Evolutionary conservation across 2,888 invertebrate genomes (phyloP).

Genomic region (Hipparchia sbordonii): DNA sequence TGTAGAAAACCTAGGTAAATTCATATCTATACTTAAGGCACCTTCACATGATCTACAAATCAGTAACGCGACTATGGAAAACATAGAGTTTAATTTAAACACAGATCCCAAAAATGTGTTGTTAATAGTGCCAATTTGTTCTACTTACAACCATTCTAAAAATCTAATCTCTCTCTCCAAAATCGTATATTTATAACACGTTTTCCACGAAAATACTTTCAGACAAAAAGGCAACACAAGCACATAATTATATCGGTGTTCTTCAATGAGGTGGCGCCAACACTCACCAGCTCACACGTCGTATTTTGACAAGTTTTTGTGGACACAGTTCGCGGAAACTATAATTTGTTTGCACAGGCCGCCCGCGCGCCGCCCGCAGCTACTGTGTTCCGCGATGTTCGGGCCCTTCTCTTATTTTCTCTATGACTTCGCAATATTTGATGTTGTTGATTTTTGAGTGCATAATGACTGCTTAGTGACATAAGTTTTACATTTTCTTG

Average conservation of each 20-base stretch:
- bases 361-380: conserved; percentile 1
- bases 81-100: no score
- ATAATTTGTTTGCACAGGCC: conserved; percentile 37
- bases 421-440: conserved; percentile 14
- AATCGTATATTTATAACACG: neutral
- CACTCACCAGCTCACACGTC: neutral
- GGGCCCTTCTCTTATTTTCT: conserved; percentile 14
- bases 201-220: neutral
- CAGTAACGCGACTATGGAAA: no score
- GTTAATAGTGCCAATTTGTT: no score
- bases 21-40: no score
- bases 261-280: conserved; percentile 30
- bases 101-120: no score
- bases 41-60: no score
- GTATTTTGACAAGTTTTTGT: conserved; percentile 41
- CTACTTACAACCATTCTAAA: no score
- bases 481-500: neutral
- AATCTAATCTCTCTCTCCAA: neutral
- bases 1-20: no score
- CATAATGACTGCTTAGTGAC: conserved; percentile 1
- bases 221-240: conserved; percentile 5
- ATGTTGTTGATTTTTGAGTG: conserved; percentile 3
- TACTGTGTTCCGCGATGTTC: conserved; percentile 9
- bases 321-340: conserved; percentile 35
- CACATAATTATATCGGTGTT: neutral